phyloP scores from a whole-genome alignment of 2,113 vertebrate species.

The Alligator sinensis region DNA sequence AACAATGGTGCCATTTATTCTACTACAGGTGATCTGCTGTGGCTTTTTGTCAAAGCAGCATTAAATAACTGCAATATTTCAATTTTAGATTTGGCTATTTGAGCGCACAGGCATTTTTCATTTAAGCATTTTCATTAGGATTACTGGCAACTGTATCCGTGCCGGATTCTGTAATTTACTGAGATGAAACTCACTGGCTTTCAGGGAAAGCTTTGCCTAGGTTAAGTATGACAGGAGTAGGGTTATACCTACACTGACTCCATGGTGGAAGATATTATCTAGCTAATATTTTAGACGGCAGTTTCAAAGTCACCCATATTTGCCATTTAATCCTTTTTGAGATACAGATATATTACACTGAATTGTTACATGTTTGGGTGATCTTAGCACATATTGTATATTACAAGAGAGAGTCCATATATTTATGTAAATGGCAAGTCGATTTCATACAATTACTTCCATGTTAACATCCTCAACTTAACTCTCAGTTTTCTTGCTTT shows the following conservation, averaged over 20 bases:
- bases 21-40: conserved; percentile 42
- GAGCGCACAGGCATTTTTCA: background rate
- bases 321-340: background rate
- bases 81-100: conserved; percentile 37
- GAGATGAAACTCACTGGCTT: conserved; percentile 13
- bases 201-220: background rate
- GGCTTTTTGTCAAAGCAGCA: conserved; percentile 28
- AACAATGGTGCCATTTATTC: conserved; percentile 49
- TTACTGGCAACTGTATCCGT: background rate
- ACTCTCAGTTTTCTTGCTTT: background rate
- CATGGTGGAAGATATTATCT: background rate
- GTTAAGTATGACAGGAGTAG: background rate
- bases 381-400: background rate
- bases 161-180: background rate
- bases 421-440: background rate
- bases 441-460: background rate
- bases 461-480: background rate
- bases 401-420: background rate
- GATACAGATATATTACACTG: background rate
- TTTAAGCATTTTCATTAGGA: conserved; percentile 3
- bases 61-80: conserved; percentile 43
- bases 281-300: background rate
- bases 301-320: background rate
- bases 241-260: background rate
- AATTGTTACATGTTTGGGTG: conserved; percentile 24